Conservation (phyloP, 2,113 vertebrate species). For the zebrafish (Danio rerio) region GRCz12tu NC_133180.1:29356501-29357000, state of each 20-base stretch:
- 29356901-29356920: not conserved
- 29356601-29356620: too few relatives aligned
- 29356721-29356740: not conserved
- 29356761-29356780: not conserved
- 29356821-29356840: not conserved
- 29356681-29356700: too few relatives aligned
- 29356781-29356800: too few relatives aligned
- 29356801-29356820: not conserved
- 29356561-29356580: too few relatives aligned
- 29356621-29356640: too few relatives aligned
- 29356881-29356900: not conserved
- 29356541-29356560: too few relatives aligned
- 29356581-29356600: too few relatives aligned
- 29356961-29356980: conserved; percentile 45
- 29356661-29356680: too few relatives aligned
- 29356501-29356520: too few relatives aligned
- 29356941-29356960: not conserved
- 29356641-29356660: too few relatives aligned
- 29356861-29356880: not conserved
- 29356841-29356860: not conserved
- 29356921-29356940: conserved; percentile 14
- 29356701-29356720: not conserved
- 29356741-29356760: not conserved
- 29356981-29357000: conserved; percentile 35
- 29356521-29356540: too few relatives aligned